These are phyloP conservation scores for Campoplex capitator DNA, from an alignment of 2,888 invertebrate species.

Conservation along the genomic window DNA sequence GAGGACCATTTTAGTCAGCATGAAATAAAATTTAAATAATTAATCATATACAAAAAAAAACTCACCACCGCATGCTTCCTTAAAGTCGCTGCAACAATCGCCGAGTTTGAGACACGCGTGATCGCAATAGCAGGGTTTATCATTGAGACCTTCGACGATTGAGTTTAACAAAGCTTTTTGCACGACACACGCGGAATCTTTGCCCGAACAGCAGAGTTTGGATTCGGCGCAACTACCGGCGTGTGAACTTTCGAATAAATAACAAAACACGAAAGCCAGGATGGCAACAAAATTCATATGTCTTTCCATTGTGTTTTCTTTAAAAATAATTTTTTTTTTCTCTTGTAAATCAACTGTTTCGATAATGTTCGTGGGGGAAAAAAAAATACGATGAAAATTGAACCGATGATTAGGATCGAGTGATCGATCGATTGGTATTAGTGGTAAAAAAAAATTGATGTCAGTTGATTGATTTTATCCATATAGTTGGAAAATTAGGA, in stretches of 20 bases:
- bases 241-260: constrained; percentile 45
- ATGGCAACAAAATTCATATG: constrained; percentile 27
- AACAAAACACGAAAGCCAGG: constrained; percentile 51
- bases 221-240: constrained; percentile 92
- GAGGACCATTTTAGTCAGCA: not conserved
- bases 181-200: constrained; percentile 94
- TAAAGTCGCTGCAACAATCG: constrained; percentile 95
- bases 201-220: constrained; percentile 92
- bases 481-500: not conserved
- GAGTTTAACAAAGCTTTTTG: constrained; percentile 93
- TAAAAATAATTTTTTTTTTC: not conserved
- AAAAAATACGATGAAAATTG: not conserved
- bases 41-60: constrained; percentile 11
- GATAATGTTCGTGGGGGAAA: not conserved
- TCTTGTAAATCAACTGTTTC: not conserved
- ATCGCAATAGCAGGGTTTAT: constrained; percentile 97
- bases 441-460: not conserved
- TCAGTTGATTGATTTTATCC: not conserved
- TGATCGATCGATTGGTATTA: not conserved
- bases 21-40: not conserved
- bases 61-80: constrained; percentile 94
- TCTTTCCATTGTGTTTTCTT: constrained; percentile 36
- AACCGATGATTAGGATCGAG: not conserved
- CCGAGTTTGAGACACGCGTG: constrained; percentile 95
- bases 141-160: constrained; percentile 92